Conservation (phyloP, 2,888 invertebrate genomes). For the Cantharis flavilabris region DNA sequence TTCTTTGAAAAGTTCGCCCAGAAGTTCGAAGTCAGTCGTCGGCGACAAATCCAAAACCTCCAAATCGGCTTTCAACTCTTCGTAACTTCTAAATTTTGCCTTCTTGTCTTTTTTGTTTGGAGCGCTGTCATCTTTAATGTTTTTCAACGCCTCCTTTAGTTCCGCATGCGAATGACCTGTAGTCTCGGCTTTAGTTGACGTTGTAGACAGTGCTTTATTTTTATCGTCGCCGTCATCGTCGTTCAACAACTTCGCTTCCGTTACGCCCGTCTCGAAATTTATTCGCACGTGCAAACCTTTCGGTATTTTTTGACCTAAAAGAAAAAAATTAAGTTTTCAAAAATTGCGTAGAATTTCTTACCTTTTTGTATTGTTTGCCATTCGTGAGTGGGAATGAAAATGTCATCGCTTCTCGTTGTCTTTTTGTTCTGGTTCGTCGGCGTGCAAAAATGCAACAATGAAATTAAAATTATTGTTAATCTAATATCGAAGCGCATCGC, state of each 20-base stretch:
- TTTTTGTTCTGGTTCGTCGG: neutral
- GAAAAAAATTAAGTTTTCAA: neutral
- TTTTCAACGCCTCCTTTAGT: slow-evolving; percentile 51
- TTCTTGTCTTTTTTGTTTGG: slow-evolving; percentile 46
- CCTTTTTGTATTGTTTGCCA: slow-evolving; percentile 69
- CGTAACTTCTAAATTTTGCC: slow-evolving; percentile 61
- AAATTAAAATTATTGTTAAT: neutral
- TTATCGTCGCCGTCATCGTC: slow-evolving; percentile 41
- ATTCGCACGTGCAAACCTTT: slow-evolving; percentile 75
- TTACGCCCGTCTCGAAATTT: slow-evolving; percentile 74
- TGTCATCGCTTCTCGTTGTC: slow-evolving; percentile 38
- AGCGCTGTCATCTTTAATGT: slow-evolving; percentile 50
- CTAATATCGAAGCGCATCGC: neutral
- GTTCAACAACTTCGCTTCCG: slow-evolving; percentile 75
- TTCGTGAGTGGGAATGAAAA: slow-evolving; percentile 64
- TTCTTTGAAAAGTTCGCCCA: slow-evolving; percentile 60
- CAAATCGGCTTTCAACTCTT: slow-evolving; percentile 69
- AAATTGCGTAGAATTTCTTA: slow-evolving; percentile 43
- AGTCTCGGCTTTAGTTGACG: neutral
- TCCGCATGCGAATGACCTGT: neutral
- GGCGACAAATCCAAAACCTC: slow-evolving; percentile 65
- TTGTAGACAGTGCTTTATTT: slow-evolving; percentile 35
- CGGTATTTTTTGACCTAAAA: slow-evolving; percentile 71
- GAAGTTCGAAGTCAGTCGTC: slow-evolving; percentile 70
- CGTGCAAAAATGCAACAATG: neutral